phyloP scores from a whole-genome alignment of 2,888 invertebrate species.

The Ditylenchus weischeri region DNA sequence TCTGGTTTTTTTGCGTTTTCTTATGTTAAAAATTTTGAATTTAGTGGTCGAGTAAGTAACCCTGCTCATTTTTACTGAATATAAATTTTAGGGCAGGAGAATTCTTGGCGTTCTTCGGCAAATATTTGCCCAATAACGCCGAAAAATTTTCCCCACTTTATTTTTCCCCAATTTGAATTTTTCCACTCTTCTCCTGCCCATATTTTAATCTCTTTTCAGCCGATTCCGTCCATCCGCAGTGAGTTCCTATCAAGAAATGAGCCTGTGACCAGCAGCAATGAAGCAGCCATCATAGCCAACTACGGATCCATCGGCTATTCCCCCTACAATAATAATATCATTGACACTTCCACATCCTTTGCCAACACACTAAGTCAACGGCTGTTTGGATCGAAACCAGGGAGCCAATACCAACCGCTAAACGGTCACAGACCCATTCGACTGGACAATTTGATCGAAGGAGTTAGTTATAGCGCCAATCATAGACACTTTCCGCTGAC shows the following conservation, averaged over 20 bases:
- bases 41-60: too few relatives aligned
- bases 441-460: constrained; percentile 1
- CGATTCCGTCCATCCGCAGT: constrained; percentile 4
- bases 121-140: too few relatives aligned
- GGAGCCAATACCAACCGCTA: neutral
- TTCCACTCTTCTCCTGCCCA: too few relatives aligned
- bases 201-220: constrained; percentile 1
- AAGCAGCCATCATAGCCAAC: constrained; percentile 22
- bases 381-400: neutral
- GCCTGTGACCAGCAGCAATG: constrained; percentile 21
- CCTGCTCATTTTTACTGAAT: too few relatives aligned
- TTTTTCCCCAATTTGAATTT: too few relatives aligned
- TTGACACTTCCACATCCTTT: neutral
- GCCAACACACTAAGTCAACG: neutral
- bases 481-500: too few relatives aligned
- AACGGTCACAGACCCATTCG: constrained; percentile 5
- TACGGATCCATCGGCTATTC: constrained; percentile 19
- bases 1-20: too few relatives aligned
- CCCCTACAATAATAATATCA: neutral
- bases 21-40: too few relatives aligned
- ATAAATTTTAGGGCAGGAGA: too few relatives aligned
- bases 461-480: too few relatives aligned
- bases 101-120: too few relatives aligned
- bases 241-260: constrained; percentile 11
- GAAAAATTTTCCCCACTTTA: too few relatives aligned